Evolutionary conservation across 2,113 vertebrate genomes (phyloP), one percentile per base, ranked within the genome.

Genomic region (Piprites chloris): DNA sequence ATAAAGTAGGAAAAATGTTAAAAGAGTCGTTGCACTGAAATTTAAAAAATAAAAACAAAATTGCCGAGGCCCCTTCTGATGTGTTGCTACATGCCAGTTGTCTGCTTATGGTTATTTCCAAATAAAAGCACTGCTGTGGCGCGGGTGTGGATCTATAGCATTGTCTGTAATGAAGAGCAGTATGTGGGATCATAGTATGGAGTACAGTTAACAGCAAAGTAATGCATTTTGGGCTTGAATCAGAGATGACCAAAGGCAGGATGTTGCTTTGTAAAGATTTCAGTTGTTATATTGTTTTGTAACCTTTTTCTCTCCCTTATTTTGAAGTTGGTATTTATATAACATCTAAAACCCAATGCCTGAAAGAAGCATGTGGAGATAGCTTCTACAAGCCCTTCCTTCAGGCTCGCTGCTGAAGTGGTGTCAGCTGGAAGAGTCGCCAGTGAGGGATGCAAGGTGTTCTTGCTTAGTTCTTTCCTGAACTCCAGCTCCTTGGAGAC

Each of bases 1-100:
- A 72, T 95, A 95, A 97, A 96, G 93, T 92, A 66, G 49, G 46
- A 90, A 84, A 93, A 93, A 55, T 2, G 30, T n/a, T 69, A 44
- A 76, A 95, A 42, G 61, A 85, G 27, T n/a, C 74, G 49, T 58
- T 22, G 7, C 1, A 8, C 67, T 22, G 23, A 80, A 90, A 88
- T 91, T 53, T 11, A 3, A 72, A 89, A 85, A 76, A 83, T 23
- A 66, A 69, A 47, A 52, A 42, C 13, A 37, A 93, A 85, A 72
- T 66, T 1, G 1, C n/a, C 46, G n/a, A 62, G 33, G 37, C 23
- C 24, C 19, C 82, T 85, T 68, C 58, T 90, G 52, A 52, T 74
- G 24, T 71, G 59, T 62, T 93, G 88, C 76, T 84, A 21, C 35
- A 16, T 26, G 47, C 86, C 77, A 92, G 76, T 42, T 93, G 42